Evolutionary conservation across 2,113 vertebrate genomes (phyloP), one percentile per base, ranked within the genome.

Genomic region (Hippocampus barbouri): DNA sequence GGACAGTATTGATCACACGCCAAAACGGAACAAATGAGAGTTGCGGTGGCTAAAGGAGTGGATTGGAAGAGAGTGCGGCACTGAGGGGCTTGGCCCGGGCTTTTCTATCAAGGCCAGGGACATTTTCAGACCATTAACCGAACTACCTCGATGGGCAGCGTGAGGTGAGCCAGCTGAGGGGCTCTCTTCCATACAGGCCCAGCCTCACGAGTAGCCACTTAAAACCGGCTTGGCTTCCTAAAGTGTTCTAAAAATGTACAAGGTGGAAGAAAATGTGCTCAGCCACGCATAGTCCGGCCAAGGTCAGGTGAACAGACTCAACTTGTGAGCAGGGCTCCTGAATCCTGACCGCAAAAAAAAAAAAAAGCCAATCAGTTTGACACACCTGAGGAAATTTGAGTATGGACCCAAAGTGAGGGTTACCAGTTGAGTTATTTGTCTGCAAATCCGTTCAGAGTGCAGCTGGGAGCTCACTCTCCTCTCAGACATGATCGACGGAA

Each of bases 381-480:
- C 88, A 87, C 86, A 81, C 83, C 86, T 86, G 78, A 86, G 78
- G 80, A 87, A 87, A 86, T 68, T 74, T 77, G 67, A 57, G 81
- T 5, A 6, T 38, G 5, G 81, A 87, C 83, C 82, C 74, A 85
- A 76, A 85, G 80, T 78, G 79, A 87, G 77, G 70, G 84, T 72
- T 84, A 81, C 75, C 87, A 86, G 83, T 70, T 53, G 76, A 80
- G 76, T 88, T 38, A 79, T 71, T 45, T 3, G 43, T 70, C 68
- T 72, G 76, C 78, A 85, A 79, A 85, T 86, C 86, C 81, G 80
- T 83, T 70, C 80, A 80, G 76, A 87, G 79, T 73, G 75, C 86
- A 84, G 86, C 76, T 81, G 81, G 83, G 76, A 74, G 73, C 79
- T 88, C 76, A 71, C 72, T 73, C 76, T 77, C 40, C 72, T 71